phyloP scores from a whole-genome alignment of 2,113 vertebrate species.

The Aphyosemion australe region DNA sequence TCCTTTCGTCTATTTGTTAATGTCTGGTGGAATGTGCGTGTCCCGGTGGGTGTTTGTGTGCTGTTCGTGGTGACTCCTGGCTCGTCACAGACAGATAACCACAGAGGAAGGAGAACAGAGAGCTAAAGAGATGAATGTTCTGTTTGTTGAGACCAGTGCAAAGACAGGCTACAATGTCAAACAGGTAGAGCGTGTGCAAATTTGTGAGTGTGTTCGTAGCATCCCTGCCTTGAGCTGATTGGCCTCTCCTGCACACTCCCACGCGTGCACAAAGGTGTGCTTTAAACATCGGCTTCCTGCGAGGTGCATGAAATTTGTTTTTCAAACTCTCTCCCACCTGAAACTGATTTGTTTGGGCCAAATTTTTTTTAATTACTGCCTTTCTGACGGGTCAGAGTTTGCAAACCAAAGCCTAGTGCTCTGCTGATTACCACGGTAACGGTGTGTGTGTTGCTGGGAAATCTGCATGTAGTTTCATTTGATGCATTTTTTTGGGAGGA shows the following conservation, averaged over 20 bases:
- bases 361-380: constrained; percentile 3
- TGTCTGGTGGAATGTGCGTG: constrained; percentile 50
- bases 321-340: constrained; percentile 53
- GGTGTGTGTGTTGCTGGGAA: constrained; percentile 18
- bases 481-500: not conserved
- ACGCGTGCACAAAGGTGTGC: constrained; percentile 26
- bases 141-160: constrained; percentile 83
- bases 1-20: constrained; percentile 34
- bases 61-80: constrained; percentile 26
- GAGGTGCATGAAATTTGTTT: constrained; percentile 32
- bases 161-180: constrained; percentile 83
- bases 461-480: constrained; percentile 46
- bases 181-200: constrained; percentile 74
- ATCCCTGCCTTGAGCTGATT: constrained; percentile 43
- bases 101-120: constrained; percentile 79
- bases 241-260: constrained; percentile 44
- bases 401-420: constrained; percentile 32
- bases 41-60: constrained; percentile 46
- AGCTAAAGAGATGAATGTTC: constrained; percentile 82
- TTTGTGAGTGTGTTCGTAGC: constrained; percentile 34
- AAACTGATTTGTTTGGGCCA: not conserved
- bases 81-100: constrained; percentile 78
- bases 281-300: constrained; percentile 24
- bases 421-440: constrained; percentile 13
- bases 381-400: constrained; percentile 49